Evolutionary conservation across 1,140 invertebrate genomes (phyloP), one percentile per base, ranked within the genome.

Genomic region (Hyles euphorbiae): DNA sequence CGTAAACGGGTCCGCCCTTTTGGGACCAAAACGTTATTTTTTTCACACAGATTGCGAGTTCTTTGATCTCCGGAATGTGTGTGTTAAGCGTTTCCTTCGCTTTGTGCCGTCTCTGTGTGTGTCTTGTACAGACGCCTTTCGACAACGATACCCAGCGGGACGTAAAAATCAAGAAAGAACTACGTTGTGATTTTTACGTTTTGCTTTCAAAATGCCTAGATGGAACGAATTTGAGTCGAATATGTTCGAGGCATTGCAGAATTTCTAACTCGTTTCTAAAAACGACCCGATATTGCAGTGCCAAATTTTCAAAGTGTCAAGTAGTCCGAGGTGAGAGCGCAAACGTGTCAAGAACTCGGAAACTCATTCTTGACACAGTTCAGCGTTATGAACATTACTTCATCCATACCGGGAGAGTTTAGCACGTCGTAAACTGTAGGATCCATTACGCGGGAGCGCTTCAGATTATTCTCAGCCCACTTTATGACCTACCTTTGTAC

Each of bases 11-110:
- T 70, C 83, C 82, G 79, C 81, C 82, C 83, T 85, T 83, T 88
- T 78, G 81, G 82, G 80, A 85, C 79, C 76, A 74, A 78, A 85
- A 84, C 77, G 78, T 88, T 85, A 84, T 84, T 87, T 87, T 87
- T 88, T 88, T 84, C 78, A 81, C 75, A 81, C 83, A 85, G 83
- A 86, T 84, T 85, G 82, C 81, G 77, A 76, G 76, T 76, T 87
- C 85, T 88, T 88, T 88, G 85, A 88, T 88, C 81, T 84, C 68
- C 73, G 77, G 75, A 83, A 83, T 86, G 85, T 88, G 84, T 87
- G 83, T 70, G 83, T 84, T 84, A 83, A 84, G 83, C 77, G 75
- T 86, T 83, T 85, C 76, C 81, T 85, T 76, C 76, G 76, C 76
- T 81, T 88, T 83, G 76, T 83, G 74, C 54, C 55, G 55, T 63